Evolutionary conservation across 2,888 invertebrate species (phyloP).

Genomic region (Leptinotarsa haldemani): DNA sequence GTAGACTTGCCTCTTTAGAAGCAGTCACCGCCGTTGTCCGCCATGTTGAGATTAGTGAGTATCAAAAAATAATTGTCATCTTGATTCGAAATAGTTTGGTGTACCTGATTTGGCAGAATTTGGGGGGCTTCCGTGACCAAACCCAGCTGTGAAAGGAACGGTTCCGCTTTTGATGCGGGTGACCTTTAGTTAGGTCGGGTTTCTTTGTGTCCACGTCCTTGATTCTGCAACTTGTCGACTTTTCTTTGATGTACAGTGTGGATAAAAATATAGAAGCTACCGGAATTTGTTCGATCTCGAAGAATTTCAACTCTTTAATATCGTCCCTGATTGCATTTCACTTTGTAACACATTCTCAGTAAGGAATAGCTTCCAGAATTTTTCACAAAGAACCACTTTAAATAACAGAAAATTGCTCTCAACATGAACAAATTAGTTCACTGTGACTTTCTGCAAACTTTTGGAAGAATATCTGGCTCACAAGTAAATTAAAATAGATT

Average conservation of each 20-base stretch:
- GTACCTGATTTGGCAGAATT: constrained; percentile 16
- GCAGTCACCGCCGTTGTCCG: constrained; percentile 52
- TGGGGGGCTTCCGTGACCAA: constrained; percentile 5
- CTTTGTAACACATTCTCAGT: no score
- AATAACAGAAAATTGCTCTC: no score
- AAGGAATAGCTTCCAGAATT: no score
- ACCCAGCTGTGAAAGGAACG: constrained; percentile 30
- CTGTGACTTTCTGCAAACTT: no score
- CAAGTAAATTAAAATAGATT: no score
- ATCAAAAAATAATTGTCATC: constrained; percentile 42
- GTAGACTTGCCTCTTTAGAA: constrained; percentile 60
- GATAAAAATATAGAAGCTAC: background rate
- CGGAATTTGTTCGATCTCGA: no score
- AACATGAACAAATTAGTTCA: no score
- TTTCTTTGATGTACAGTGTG: background rate
- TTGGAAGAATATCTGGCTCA: no score
- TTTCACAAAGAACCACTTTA: no score
- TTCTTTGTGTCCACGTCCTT: constrained; percentile 33
- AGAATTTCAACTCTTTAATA: no score
- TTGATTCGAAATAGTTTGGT: constrained; percentile 16
- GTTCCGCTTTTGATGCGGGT: constrained; percentile 29
- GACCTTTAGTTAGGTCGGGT: constrained; percentile 26
- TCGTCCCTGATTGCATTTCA: no score
- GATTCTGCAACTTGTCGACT: background rate
- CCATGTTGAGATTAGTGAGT: constrained; percentile 62